These are phyloP conservation scores for Eristalis arbustorum DNA, from an alignment of 2,888 invertebrate species.

Conservation along the genomic window DNA sequence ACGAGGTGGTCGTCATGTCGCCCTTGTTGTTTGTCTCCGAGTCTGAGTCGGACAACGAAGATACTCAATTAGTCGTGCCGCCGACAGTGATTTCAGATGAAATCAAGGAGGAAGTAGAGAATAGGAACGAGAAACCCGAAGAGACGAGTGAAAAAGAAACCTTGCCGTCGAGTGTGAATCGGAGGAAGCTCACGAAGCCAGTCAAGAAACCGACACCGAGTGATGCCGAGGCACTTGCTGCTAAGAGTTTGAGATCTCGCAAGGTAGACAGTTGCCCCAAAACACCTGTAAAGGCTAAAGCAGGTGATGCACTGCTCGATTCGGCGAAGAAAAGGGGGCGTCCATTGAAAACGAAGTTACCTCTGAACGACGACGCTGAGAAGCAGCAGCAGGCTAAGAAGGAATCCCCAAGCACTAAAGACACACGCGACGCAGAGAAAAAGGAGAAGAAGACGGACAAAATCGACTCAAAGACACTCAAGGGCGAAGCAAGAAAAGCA, in stretches of 20 bases:
- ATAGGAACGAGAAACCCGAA: not conserved
- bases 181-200: conserved; percentile 33
- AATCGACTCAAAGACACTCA: not conserved
- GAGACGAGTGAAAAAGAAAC: not conserved
- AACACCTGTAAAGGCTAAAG: not conserved
- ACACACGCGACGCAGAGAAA: too few species aligned
- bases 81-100: not conserved
- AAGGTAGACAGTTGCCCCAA: not conserved
- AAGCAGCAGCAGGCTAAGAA: not conserved
- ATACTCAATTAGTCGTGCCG: conserved; percentile 45
- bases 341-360: not conserved
- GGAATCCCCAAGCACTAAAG: not conserved
- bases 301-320: not conserved
- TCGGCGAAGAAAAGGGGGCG: not conserved
- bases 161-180: not conserved
- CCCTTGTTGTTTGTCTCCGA: conserved; percentile 78
- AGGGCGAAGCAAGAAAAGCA: not conserved
- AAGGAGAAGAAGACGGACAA: not conserved
- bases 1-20: conserved; percentile 77
- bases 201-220: conserved; percentile 5
- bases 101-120: conserved; percentile 6
- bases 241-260: conserved; percentile 43
- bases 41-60: conserved; percentile 72
- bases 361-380: not conserved
- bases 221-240: not conserved